phyloP scores from a whole-genome alignment of 2,888 invertebrate genomes.

The Tetragnatha montana region DNA sequence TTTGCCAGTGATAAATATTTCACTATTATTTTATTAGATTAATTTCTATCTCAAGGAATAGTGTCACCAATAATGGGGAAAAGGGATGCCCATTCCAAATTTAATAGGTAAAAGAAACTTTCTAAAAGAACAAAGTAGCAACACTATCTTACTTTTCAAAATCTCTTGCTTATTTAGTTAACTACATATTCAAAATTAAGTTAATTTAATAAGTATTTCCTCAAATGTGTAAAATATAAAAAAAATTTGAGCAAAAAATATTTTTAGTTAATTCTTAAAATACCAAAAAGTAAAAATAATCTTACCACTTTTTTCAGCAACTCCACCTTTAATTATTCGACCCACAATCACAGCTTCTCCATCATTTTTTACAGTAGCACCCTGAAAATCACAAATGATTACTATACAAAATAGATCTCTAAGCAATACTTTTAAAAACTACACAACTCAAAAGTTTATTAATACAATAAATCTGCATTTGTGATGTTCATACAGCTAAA shows the following conservation, averaged over 20 bases:
- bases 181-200: too few relatives aligned
- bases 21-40: neutral
- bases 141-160: too few relatives aligned
- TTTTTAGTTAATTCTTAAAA: too few relatives aligned
- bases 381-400: constrained; percentile 75
- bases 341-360: constrained; percentile 97
- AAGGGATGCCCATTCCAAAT: too few relatives aligned
- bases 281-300: neutral
- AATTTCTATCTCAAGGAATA: neutral
- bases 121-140: too few relatives aligned
- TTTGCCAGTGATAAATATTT: neutral
- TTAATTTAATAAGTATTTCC: too few relatives aligned
- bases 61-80: neutral
- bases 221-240: too few relatives aligned
- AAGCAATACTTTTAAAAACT: neutral
- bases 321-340: constrained; percentile 96
- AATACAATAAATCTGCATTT: neutral
- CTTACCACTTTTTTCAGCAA: constrained; percentile 91
- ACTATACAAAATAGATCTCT: neutral
- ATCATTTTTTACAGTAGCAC: constrained; percentile 87
- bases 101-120: too few relatives aligned
- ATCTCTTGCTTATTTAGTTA: too few relatives aligned
- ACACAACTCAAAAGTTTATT: neutral
- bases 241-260: too few relatives aligned
- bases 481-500: too few relatives aligned